A percentile compares a stretch with the other conserved stretches of the same genome.
Conservation (phyloP, 92 coral and sea anemone genomes). For the Paragorgia papillata region DNA sequence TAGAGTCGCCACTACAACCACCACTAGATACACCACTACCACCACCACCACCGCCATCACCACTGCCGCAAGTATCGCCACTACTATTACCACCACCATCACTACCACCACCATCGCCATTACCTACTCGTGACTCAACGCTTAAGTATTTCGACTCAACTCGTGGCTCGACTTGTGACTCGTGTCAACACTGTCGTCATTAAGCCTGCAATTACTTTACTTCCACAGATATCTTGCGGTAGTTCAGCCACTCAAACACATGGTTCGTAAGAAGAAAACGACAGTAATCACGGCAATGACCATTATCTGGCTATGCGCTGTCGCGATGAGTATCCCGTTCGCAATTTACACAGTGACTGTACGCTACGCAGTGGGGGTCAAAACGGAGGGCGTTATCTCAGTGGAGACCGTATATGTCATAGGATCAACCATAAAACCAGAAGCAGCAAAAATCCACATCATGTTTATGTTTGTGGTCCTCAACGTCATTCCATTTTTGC, state of each 20-base stretch:
- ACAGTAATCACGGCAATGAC: conserved; percentile 49
- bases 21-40: no score
- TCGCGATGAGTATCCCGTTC: conserved; percentile 66
- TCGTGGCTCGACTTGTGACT: no score
- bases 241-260: conserved; percentile 66
- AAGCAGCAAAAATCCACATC: conserved; percentile 48
- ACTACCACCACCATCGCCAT: no score
- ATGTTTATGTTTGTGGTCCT: conserved; percentile 63
- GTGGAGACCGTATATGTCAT: conserved; percentile 65
- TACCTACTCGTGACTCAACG: no score
- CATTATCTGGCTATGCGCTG: conserved; percentile 71
- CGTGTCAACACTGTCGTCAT: no score
- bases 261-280: conserved; percentile 57
- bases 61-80: no score
- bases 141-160: no score
- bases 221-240: conserved; percentile 72
- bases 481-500: conserved; percentile 69
- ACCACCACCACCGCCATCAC: no score
- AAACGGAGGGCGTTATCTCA: neutral
- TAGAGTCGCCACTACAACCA: no score
- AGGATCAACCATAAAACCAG: conserved; percentile 15
- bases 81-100: no score
- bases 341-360: conserved; percentile 37
- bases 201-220: neutral
- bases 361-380: conserved; percentile 21